Base-by-base conservation (phyloP, 2,888 invertebrate genomes). In the Criorhina ranunculi region DNA sequence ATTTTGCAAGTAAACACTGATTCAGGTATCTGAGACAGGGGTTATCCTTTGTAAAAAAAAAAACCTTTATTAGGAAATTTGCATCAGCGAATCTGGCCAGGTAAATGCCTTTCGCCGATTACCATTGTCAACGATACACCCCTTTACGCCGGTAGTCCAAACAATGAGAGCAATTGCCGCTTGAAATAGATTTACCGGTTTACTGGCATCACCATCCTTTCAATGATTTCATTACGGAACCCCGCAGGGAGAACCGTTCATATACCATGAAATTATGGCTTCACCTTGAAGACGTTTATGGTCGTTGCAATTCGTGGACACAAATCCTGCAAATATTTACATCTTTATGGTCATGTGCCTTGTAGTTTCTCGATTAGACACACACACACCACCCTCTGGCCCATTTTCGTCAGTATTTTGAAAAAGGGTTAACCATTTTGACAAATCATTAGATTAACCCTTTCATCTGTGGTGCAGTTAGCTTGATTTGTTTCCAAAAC, bases 381-480 rank as follows among this genome's bases (percentile, higher is more conserved):
- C 57, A 66, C 75, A 57, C 57, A 59, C 49, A 55, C 51, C 66
- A 17, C n/a, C n/a, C n/a, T n/a, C n/a, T n/a, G 42, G 12, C 9
- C 33, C n/a, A 17, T 29, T 29, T n/a, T 4, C 19, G 29, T 24
- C 35, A 40, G 44, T 69, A 67, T 78, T 83, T 73, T 55, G 73
- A 57, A 73, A 40, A 83, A 83, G 79, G 83, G 83, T 83, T 83
- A 79, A 79, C 59, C 59, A 89, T 90, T 90, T 90, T 88, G 81
- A 69, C 90, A 91, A 91, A 89, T 91, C 88, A 90, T 90, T 91
- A 90, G 90, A 90, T 90, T 90, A 88, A 91, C 90, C 91, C 91
- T 87, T 86, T 88, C 66, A 83, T 62, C 44, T 73, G 85, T 70
- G 86, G 86, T 76, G 66, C 59, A 46, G 59, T 59, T 55, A 31